Percentiles rank a stretch among this genome's conserved stretches.
Evolutionary conservation across 2,888 invertebrate species (phyloP).

Genomic region (Pristionchus japonicus): DNA sequence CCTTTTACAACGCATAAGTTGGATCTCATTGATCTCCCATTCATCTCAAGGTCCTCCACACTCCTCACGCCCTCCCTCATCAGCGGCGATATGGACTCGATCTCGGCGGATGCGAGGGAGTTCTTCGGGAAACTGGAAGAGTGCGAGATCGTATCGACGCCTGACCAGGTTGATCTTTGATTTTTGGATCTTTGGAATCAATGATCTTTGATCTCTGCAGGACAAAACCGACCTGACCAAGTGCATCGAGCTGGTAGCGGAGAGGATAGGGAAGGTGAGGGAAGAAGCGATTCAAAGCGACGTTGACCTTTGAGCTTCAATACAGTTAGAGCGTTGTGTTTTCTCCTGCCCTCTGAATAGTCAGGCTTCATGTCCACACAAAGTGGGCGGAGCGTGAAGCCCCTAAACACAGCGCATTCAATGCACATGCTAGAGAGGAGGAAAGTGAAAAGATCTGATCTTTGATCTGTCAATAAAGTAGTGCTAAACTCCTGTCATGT

Average conservation of each 20-base stretch:
- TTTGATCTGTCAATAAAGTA: too few species aligned
- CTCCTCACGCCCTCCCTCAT: slow-evolving; percentile 15
- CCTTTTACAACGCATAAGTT: too few species aligned
- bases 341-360: too few species aligned
- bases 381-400: too few species aligned
- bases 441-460: too few species aligned
- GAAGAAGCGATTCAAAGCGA: too few species aligned
- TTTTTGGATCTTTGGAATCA: not conserved
- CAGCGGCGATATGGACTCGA: slow-evolving; percentile 45
- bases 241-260: slow-evolving; percentile 53
- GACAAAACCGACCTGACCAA: slow-evolving; percentile 64
- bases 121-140: not conserved
- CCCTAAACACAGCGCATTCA: too few species aligned
- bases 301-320: not conserved
- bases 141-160: slow-evolving; percentile 48
- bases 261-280: slow-evolving; percentile 17
- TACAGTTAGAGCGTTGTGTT: too few species aligned
- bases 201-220: slow-evolving; percentile 22
- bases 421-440: too few species aligned
- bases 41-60: not conserved
- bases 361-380: too few species aligned
- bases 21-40: too few species aligned
- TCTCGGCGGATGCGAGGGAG: not conserved
- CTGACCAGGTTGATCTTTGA: slow-evolving; percentile 46
- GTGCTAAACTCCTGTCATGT: too few species aligned